Percentiles rank a stretch among this genome's conserved stretches.
Conservation (phyloP, 1,140 invertebrate genomes). For the Amphibalanus amphitrite region DNA sequence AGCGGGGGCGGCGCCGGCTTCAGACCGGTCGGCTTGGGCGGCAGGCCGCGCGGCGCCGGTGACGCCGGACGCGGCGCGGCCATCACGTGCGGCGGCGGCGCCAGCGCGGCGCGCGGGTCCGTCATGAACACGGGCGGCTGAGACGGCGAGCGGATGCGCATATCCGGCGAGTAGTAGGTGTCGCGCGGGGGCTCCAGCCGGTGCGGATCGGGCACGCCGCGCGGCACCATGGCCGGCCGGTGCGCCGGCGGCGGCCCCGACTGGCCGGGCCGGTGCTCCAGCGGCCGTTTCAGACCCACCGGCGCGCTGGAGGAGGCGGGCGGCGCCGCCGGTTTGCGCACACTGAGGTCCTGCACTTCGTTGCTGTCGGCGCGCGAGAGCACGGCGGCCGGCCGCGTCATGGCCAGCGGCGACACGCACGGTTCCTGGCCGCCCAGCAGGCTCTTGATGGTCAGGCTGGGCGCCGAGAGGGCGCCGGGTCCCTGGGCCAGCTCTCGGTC, state of each 20-base stretch:
- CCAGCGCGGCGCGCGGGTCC: slow-evolving; percentile 11
- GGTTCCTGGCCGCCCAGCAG: neutral
- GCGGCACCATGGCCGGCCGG: neutral
- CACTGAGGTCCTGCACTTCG: slow-evolving; percentile 17
- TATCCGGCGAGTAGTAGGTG: slow-evolving; percentile 5
- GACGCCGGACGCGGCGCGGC: slow-evolving; percentile 14
- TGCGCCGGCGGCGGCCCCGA: slow-evolving; percentile 10
- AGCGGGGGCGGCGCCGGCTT: slow-evolving; percentile 5
- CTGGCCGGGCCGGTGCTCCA: slow-evolving; percentile 10
- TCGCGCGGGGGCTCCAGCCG: neutral
- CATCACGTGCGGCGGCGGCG: slow-evolving; percentile 20
- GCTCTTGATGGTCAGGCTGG: slow-evolving; percentile 1
- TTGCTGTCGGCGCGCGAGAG: slow-evolving; percentile 9
- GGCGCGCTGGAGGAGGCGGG: slow-evolving; percentile 7
- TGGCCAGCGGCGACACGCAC: neutral
- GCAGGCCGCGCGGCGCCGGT: slow-evolving; percentile 8
- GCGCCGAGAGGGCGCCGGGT: too few relatives aligned
- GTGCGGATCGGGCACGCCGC: slow-evolving; percentile 5
- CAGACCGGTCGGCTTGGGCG: slow-evolving; percentile 6
- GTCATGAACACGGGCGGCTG: slow-evolving; percentile 16
- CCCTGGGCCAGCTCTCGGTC: neutral
- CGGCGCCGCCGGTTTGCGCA: slow-evolving; percentile 16
- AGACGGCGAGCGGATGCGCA: slow-evolving; percentile 14
- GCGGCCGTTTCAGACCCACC: slow-evolving; percentile 5
- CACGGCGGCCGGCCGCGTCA: neutral